Conservation (phyloP, 1,140 invertebrate species). For the Eumaeus atala region DNA sequence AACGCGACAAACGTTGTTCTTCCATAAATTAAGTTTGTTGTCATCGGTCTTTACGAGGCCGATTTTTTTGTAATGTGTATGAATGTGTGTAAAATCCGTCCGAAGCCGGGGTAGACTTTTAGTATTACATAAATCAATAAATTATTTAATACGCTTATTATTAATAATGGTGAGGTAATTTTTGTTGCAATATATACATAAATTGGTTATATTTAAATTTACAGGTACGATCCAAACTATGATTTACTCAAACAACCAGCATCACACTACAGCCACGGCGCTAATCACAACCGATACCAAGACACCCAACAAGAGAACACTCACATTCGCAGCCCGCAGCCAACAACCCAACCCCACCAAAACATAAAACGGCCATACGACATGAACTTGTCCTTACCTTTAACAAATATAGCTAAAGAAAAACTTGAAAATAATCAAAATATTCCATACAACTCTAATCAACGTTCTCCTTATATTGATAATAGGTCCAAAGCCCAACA, state of each 20-base stretch:
- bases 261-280: slow-evolving; percentile 65
- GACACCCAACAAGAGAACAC: slow-evolving; percentile 49
- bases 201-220: slow-evolving; percentile 26
- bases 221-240: slow-evolving; percentile 73
- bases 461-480: slow-evolving; percentile 66
- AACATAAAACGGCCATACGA: slow-evolving; percentile 60
- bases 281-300: slow-evolving; percentile 51
- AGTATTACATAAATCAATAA: too few species aligned
- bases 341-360: slow-evolving; percentile 47
- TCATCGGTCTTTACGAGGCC: too few species aligned
- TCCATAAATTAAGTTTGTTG: too few species aligned
- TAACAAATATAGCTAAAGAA: slow-evolving; percentile 58
- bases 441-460: slow-evolving; percentile 48
- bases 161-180: too few species aligned
- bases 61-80: too few species aligned
- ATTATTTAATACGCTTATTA: too few species aligned
- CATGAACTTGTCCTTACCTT: slow-evolving; percentile 58
- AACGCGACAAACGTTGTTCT: too few species aligned
- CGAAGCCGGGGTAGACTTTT: too few species aligned
- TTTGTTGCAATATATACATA: too few species aligned
- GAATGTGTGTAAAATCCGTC: too few species aligned
- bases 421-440: slow-evolving; percentile 57
- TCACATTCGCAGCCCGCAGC: slow-evolving; percentile 54
- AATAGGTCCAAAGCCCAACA: slow-evolving; percentile 56
- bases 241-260: slow-evolving; percentile 69